Base-by-base conservation (phyloP, 1,140 invertebrate species). In the Octopus sinensis region DNA sequence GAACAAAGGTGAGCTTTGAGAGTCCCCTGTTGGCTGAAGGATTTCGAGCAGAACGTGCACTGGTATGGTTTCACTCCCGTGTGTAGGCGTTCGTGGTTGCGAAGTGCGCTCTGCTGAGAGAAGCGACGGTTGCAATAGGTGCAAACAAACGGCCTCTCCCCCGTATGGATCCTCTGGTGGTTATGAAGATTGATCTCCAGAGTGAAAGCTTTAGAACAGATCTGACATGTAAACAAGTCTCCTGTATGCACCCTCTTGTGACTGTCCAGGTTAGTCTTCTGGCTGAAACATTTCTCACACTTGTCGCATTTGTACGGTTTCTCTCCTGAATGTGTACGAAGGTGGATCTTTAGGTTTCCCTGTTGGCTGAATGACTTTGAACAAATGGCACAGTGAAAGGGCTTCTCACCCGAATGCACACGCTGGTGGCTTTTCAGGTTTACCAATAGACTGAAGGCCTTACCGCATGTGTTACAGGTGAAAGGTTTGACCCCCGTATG, bases 331-430 rank as follows among this genome's bases (percentile, higher is more conserved):
- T 83, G 83, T 6, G 75, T 80, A n/a, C 79, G 54, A 10, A 77
- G 68, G 71, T 86, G 85, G 89, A 96, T 96, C 87, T 96, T 95
- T 23, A 97, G 91, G 90, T 96, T 95, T 87, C 96, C 95, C 90
- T 95, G 96, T 5, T 95, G 96, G 86, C 96, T 95, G 89, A 96
- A 96, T 1, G 95, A 96, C 89, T 97, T 97, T 81, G 94, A 95
- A 90, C 96, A 97, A 76, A 94, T 94, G 92, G 96, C 95, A 88
- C 96, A 97, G 30, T 62, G 79, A 54, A 80, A 84, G 10, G 81
- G 78, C 54, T 80, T 82, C 53, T 93, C 92, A 6, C 94, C 94
- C 68, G 94, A 92, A 87, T 96, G 95, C 68, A 92, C 93, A 81
- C 94, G 92, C 17, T 95, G 89, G 91, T 96, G 95, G 30, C 73